Evolutionary conservation across 2,888 invertebrate genomes (phyloP).

Genomic region (Lasioglossum villosulum): DNA sequence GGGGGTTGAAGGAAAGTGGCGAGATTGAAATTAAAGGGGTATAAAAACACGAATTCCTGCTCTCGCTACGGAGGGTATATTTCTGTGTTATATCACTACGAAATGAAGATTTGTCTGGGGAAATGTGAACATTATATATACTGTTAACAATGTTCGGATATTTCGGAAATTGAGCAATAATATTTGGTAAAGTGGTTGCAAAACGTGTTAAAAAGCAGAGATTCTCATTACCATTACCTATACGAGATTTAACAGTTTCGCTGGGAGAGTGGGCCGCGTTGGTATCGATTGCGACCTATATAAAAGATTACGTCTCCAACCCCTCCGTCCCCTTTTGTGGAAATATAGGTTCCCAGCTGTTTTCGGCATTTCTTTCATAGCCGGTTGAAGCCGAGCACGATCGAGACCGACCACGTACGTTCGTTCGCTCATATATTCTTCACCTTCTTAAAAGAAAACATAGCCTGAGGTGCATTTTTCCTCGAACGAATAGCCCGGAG

Average conservation of each 20-base stretch:
- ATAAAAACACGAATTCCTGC: neutral
- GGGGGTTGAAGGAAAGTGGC: neutral
- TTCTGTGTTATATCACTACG: too few relatives aligned
- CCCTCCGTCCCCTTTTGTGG: slow-evolving; percentile 28
- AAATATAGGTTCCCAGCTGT: slow-evolving; percentile 37
- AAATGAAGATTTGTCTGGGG: neutral
- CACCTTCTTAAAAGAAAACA: slow-evolving; percentile 2
- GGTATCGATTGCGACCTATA: slow-evolving; percentile 63
- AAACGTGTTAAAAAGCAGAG: neutral
- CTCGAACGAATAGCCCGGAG: neutral
- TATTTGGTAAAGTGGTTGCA: neutral
- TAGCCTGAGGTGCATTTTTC: neutral
- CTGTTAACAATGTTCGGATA: neutral
- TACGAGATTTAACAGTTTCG: slow-evolving; percentile 55
- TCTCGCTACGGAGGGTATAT: neutral
- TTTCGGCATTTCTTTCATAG: slow-evolving; percentile 37
- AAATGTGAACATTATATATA: neutral
- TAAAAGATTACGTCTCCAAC: slow-evolving; percentile 51
- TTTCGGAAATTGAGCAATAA: neutral
- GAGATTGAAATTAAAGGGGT: neutral
- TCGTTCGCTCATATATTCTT: slow-evolving; percentile 13
- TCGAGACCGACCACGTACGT: slow-evolving; percentile 13
- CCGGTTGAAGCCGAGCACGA: neutral
- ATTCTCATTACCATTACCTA: slow-evolving; percentile 30
- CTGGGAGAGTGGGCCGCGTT: slow-evolving; percentile 31